Conservation (phyloP, 2,888 invertebrate species). For the Dicyrtoma fusca region DNA sequence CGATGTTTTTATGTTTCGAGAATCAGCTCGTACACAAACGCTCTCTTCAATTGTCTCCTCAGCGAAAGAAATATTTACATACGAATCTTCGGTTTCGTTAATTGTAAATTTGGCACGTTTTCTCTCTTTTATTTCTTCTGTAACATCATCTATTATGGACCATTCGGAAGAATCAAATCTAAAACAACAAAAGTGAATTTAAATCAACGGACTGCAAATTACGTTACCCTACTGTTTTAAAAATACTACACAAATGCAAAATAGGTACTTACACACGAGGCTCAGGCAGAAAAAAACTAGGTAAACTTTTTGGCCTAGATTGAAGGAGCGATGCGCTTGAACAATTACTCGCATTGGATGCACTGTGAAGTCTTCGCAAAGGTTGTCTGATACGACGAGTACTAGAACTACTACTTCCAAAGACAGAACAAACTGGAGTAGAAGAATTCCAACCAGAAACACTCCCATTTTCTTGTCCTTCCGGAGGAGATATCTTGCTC, state of each 20-base stretch:
- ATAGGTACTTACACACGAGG: constrained; percentile 23
- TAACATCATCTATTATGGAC: constrained; percentile 31
- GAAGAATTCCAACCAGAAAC: constrained; percentile 22
- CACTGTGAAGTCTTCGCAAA: constrained; percentile 37
- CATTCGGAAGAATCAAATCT: constrained; percentile 33
- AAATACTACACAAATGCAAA: background rate
- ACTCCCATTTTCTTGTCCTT: constrained; percentile 27
- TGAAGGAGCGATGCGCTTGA: background rate
- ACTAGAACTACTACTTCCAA: constrained; percentile 7
- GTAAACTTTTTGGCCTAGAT: constrained; percentile 35
- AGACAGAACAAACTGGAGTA: constrained; percentile 29
- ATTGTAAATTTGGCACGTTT: constrained; percentile 25
- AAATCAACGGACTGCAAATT: background rate
- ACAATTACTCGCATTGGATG: constrained; percentile 22
- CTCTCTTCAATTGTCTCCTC: background rate
- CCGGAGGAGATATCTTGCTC: constrained; percentile 24
- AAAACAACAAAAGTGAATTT: background rate
- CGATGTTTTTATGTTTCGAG: background rate
- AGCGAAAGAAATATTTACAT: constrained; percentile 34
- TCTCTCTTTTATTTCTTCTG: constrained; percentile 2
- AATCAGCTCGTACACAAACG: background rate
- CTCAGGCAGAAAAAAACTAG: constrained; percentile 29
- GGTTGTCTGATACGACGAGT: constrained; percentile 34
- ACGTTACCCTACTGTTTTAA: background rate
- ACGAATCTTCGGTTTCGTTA: constrained; percentile 15